phyloP scores from a whole-genome alignment of 2,888 invertebrate genomes.

The Autographa gamma region DNA sequence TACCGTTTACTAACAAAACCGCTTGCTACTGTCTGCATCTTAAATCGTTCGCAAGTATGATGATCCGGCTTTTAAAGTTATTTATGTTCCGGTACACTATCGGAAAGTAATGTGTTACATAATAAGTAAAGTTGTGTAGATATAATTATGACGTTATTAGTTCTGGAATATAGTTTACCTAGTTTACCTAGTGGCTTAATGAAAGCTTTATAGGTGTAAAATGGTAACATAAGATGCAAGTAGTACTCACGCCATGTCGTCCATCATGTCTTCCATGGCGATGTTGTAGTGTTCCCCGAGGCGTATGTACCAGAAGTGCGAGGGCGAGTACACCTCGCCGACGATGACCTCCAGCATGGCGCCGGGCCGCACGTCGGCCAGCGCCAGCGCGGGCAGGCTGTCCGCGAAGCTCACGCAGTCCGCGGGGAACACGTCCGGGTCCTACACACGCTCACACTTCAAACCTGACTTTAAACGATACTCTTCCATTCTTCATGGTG shows the following conservation, averaged over 20 bases:
- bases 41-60: too few species aligned
- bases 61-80: too few species aligned
- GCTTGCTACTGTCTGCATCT: too few species aligned
- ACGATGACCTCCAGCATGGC: slow-evolving; percentile 80
- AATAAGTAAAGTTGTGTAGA: too few species aligned
- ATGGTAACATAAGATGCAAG: background rate
- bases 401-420: slow-evolving; percentile 82
- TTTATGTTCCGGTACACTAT: too few species aligned
- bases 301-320: slow-evolving; percentile 88
- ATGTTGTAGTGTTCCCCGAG: slow-evolving; percentile 70
- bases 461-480: too few species aligned
- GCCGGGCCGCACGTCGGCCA: slow-evolving; percentile 63
- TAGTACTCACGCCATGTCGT: slow-evolving; percentile 84
- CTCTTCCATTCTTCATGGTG: background rate
- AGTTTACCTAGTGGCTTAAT: too few species aligned
- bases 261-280: slow-evolving; percentile 85
- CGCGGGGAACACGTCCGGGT: slow-evolving; percentile 80
- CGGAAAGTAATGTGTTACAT: too few species aligned
- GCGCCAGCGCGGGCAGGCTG: slow-evolving; percentile 66
- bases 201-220: background rate
- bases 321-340: slow-evolving; percentile 88
- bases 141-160: too few species aligned
- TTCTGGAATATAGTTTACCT: too few species aligned
- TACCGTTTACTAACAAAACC: too few species aligned
- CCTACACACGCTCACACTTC: slow-evolving; percentile 63